Base-by-base conservation (phyloP, 2,797 vertebrate genomes). In the Gadopsis bispinosus region DNA sequence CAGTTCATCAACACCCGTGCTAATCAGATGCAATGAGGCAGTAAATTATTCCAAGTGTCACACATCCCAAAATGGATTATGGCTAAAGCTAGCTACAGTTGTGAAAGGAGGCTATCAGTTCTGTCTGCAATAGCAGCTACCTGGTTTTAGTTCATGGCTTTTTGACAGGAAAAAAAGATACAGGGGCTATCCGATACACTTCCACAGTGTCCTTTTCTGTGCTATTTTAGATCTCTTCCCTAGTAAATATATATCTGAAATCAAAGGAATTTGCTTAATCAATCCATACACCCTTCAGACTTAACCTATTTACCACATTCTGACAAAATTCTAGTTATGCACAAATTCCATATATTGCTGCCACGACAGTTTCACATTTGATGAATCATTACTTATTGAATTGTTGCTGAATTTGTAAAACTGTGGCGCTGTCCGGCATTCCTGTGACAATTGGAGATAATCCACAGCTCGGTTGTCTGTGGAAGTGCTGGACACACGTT, bases 41-140 rank as follows among this genome's bases (percentile, higher is more conserved):
- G 73, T 63, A 83, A 85, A 86, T 83, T 69, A 88, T 87, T 88
- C 81, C 69, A 80, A 78, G 87, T 88, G 81, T 89, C 83, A 89
- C 66, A 78, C 29, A 45, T 61, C 31, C 4, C 56, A 61, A 69
- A 81, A 14, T 69, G 76, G 85, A 88, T 86, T 77, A 85, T 66
- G 51, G 63, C 33, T 77, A 68, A 72, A 75, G 75, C 69, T 35
- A 60, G 68, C 56, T 59, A 67, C 72, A 55, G 66, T 47, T 37
- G 51, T 22, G 45, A 75, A 73, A 67, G 53, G 9, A 39, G 37
- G 37, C 37, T 35, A 86, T 78, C 69, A 62, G 43, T 60, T 69
- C 61, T 76, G 54, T 79, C 64, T 69, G 51, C 29, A 60, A 66
- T 5, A 51, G 56, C 53, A 48, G 47, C 37, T 11, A 64, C 31